Percentiles rank a stretch among this genome's conserved stretches.
Conservation (phyloP, 2,888 invertebrate species). For the Rotaria sp. region DNA sequence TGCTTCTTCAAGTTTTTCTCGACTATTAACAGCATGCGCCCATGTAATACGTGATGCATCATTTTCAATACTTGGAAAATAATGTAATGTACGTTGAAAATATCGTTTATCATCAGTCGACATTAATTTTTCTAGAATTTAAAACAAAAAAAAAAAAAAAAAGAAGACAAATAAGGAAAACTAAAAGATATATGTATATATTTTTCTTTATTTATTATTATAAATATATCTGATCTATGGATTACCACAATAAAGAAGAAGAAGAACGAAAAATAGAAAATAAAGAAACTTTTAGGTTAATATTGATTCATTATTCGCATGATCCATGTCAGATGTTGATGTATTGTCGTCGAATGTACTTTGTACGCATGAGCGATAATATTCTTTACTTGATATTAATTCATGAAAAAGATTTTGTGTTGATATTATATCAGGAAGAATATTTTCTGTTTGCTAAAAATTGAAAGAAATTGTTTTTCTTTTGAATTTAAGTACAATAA, state of each 20-base stretch:
- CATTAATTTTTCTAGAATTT: neutral
- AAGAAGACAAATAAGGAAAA: no score
- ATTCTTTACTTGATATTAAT: slow-evolving; percentile 30
- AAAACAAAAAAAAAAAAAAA: neutral
- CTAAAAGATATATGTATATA: no score
- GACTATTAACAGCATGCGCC: slow-evolving; percentile 46
- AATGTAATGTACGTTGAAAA: slow-evolving; percentile 43
- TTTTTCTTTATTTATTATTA: neutral
- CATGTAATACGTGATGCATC: slow-evolving; percentile 48
- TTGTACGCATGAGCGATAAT: neutral
- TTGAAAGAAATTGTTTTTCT: no score
- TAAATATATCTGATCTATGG: neutral
- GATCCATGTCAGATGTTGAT: neutral
- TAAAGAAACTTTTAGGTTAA: neutral
- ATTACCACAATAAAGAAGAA: neutral
- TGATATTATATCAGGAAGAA: neutral
- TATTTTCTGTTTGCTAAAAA: neutral
- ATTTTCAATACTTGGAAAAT: slow-evolving; percentile 45
- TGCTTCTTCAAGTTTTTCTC: slow-evolving; percentile 44
- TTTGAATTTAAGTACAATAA: no score
- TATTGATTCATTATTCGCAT: neutral
- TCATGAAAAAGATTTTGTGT: slow-evolving; percentile 30
- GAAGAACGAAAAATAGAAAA: neutral
- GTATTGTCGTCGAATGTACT: neutral
- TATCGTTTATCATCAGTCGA: neutral